Conservation (phyloP, 2,113 vertebrate genomes). For the Tragelaphus scriptus region DNA sequence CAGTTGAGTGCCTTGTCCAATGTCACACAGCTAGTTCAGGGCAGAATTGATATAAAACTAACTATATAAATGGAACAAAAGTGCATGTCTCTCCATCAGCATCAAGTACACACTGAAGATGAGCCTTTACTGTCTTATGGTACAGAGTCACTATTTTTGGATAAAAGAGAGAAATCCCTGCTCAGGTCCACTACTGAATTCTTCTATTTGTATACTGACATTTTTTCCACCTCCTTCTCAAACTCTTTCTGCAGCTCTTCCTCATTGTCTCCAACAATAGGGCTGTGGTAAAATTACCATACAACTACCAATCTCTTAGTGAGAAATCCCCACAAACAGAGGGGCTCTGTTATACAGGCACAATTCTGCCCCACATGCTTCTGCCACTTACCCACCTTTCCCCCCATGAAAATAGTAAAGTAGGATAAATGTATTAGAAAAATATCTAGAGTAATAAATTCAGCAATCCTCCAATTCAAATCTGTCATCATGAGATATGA, state of each 20-base stretch:
- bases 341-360: neutral
- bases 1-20: neutral
- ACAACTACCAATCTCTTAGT: neutral
- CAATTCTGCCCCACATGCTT: neutral
- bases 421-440: neutral
- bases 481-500: neutral
- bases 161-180: neutral
- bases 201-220: neutral
- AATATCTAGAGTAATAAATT: neutral
- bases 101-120: neutral
- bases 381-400: too few species aligned
- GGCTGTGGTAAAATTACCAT: neutral
- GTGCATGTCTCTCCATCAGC: neutral
- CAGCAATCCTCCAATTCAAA: neutral
- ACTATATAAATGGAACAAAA: neutral
- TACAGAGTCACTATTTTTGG: neutral
- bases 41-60: neutral
- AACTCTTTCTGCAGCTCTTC: neutral
- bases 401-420: neutral
- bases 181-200: neutral
- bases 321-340: neutral
- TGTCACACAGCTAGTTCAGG: neutral
- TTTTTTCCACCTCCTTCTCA: neutral
- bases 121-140: neutral
- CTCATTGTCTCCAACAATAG: neutral